phyloP scores from a whole-genome alignment of 2,113 vertebrate genomes.

The Eurypyga helias region DNA sequence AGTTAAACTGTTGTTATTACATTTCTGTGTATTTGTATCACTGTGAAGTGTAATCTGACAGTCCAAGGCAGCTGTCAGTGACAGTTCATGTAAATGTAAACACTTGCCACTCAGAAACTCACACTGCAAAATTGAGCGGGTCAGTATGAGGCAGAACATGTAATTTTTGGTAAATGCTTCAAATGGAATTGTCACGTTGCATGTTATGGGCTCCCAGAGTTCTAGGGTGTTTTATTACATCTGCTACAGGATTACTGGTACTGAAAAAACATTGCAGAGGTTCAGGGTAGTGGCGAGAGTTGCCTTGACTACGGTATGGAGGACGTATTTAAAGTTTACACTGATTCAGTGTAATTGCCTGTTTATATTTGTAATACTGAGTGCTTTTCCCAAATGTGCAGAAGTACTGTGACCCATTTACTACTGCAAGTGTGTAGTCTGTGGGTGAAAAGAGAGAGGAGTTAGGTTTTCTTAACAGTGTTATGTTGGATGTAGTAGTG shows the following conservation, averaged over 20 bases:
- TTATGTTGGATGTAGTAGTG: neutral
- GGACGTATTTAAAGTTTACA: neutral
- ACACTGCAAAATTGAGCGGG: neutral
- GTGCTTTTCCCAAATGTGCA: neutral
- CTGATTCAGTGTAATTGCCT: neutral
- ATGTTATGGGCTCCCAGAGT: neutral
- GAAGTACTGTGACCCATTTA: neutral
- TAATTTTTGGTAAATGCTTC: neutral
- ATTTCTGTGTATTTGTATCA: neutral
- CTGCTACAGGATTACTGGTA: neutral
- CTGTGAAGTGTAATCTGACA: neutral
- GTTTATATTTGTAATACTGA: neutral
- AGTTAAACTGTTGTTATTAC: neutral
- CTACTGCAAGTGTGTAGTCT: neutral
- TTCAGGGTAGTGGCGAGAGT: neutral
- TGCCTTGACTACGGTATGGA: neutral
- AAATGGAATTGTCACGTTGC: accelerated
- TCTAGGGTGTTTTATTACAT: neutral
- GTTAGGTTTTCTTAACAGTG: neutral
- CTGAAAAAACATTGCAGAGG: neutral
- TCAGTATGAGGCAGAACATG: neutral
- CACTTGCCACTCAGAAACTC: neutral
- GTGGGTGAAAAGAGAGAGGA: neutral
- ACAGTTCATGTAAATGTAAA: neutral
- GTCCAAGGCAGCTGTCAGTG: neutral